Percentiles rank a stretch among this genome's conserved stretches.
Conservation (phyloP, 2,113 vertebrate species). For the Onychostruthus taczanowskii region DNA sequence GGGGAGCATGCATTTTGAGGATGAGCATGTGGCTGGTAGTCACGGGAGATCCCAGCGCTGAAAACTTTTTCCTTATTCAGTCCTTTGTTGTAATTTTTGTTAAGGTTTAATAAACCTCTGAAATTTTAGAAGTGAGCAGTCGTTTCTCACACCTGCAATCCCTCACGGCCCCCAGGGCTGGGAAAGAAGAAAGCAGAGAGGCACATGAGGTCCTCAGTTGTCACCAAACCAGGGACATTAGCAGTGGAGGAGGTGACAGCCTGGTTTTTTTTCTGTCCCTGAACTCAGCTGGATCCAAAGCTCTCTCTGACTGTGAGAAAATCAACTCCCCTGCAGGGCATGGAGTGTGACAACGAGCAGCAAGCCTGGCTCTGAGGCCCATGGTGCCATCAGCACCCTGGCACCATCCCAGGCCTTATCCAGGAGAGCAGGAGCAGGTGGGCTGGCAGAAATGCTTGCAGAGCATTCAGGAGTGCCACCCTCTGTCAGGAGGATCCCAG, state of each 20-base stretch:
- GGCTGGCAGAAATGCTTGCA: background rate
- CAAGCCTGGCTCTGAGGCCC: background rate
- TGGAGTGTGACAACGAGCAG: accelerated
- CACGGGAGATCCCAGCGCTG: accelerated
- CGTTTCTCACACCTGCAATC: background rate
- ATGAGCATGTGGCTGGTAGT: background rate
- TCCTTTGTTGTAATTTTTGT: background rate
- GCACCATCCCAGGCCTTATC: background rate
- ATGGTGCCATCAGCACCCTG: background rate
- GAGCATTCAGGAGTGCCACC: background rate
- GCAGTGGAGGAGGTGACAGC: background rate
- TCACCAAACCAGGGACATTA: background rate
- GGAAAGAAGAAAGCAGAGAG: background rate
- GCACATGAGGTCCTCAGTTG: accelerated
- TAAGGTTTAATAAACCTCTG: background rate
- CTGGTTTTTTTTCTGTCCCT: background rate
- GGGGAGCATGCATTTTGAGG: background rate
- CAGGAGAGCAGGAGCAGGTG: background rate
- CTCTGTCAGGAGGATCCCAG: background rate
- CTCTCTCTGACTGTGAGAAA: background rate
- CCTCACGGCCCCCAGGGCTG: background rate
- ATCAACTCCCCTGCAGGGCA: background rate
- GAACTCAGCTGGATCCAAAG: background rate
- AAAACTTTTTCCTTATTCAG: background rate
- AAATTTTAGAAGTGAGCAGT: background rate